A percentile compares a stretch with the other conserved stretches of the same genome.
Conservation (phyloP, 2,113 vertebrate genomes). For the Hassar affinis region DNA sequence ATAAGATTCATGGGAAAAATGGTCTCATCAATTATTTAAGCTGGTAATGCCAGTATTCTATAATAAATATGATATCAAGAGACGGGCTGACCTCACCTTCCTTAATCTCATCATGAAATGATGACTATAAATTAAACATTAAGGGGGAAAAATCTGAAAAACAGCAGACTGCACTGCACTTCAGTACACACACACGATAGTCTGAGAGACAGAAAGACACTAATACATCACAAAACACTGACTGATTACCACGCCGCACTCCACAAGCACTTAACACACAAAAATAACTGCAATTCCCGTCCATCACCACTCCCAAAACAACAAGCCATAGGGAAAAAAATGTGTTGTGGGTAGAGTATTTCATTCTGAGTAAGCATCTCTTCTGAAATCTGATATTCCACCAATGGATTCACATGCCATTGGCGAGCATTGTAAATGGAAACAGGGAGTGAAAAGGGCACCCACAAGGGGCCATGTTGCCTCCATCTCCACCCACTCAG, state of each 20-base stretch:
- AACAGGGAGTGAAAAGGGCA: conserved; percentile 70
- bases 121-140: conserved; percentile 60
- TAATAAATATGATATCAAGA: conserved; percentile 14
- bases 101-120: conserved; percentile 52
- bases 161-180: conserved; percentile 49
- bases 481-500: conserved; percentile 60
- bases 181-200: conserved; percentile 50
- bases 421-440: conserved; percentile 65
- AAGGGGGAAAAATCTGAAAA: neutral
- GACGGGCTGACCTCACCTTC: neutral
- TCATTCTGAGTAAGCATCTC: conserved; percentile 43
- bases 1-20: conserved; percentile 17
- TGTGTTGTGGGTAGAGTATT: conserved; percentile 54
- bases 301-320: conserved; percentile 60
- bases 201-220: conserved; percentile 42
- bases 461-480: conserved; percentile 77
- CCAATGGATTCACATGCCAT: conserved; percentile 73
- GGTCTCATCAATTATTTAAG: conserved; percentile 22
- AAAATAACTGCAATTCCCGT: conserved; percentile 63
- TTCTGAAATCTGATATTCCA: conserved; percentile 53
- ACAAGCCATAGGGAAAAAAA: conserved; percentile 60
- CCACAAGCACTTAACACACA: conserved; percentile 65
- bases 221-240: conserved; percentile 50
- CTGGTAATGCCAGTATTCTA: neutral
- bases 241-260: conserved; percentile 48